Percentiles rank a stretch among this genome's conserved stretches.
Conservation (phyloP, 2,797 vertebrate species). For the Anguilla pacifica region DNA sequence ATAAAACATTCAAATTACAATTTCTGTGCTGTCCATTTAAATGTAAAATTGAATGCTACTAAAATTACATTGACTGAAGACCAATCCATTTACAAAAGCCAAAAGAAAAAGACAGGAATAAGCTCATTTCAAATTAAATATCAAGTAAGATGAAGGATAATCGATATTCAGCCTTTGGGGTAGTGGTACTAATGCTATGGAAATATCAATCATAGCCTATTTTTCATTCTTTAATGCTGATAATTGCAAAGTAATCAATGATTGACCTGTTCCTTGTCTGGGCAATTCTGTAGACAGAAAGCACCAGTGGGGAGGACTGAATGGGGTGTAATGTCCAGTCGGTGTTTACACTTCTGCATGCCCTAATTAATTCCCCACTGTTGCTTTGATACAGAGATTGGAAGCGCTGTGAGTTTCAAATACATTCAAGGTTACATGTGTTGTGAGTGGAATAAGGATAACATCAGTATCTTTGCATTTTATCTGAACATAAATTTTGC, state of each 20-base stretch:
- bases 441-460: neutral
- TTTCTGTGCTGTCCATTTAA: neutral
- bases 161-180: constrained; percentile 6
- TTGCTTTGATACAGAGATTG: neutral
- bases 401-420: neutral
- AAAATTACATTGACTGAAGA: neutral
- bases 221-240: neutral
- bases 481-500: neutral
- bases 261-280: neutral
- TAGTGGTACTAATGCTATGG: neutral
- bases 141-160: neutral
- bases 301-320: neutral
- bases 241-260: neutral
- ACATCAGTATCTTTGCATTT: neutral
- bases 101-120: neutral
- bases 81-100: neutral
- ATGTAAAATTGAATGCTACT: neutral
- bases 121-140: neutral
- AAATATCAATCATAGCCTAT: constrained; percentile 11
- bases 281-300: neutral
- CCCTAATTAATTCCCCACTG: neutral
- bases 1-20: neutral
- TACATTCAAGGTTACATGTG: neutral
- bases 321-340: neutral
- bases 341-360: neutral